Evolutionary conservation across 1,140 invertebrate genomes (phyloP), one percentile per base, ranked within the genome.

Genomic region (Drosophila lowei): DNA sequence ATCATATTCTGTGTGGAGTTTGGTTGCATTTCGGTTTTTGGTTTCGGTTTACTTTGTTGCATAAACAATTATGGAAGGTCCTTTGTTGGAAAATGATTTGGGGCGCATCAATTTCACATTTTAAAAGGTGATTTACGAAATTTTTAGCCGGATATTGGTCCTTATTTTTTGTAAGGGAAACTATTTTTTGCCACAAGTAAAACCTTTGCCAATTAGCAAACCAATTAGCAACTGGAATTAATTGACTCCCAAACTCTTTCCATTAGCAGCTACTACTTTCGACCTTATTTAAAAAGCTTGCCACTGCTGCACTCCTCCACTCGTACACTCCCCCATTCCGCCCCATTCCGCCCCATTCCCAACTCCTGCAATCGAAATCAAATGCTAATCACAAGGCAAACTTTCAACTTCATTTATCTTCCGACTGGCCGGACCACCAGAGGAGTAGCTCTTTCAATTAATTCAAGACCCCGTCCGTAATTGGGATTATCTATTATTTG

Each of bases 401-500:
- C 71, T 74, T 54, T 60, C 50, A 25, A 75, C 62, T 59, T 42
- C 43, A 74, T 75, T 75, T 60, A 56, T 67, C 44, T 28, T 30
- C 7, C 18, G 23, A 34, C 53, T 38, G 34, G 9, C 11, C 11
- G 3, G 11, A 0, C 9, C 34, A 38, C 9, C 11, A 11, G 34
- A 38, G 34, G 34, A 38, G 34, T 11, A 54, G 34, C 52, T 52
- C 68, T 65, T 66, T 66, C 62, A 59, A 74, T 74, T 75, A 74
- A 75, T 75, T 60, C 18, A 28, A 52, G 18, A 53, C 13, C 47
- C 13, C 8, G 50, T 9, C 16, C 28, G 25, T 55, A 60, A 75
- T 54, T 75, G 72, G 30, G 42, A 67, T 75, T 75, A 75, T 75
- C 72, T 64, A 56, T 55, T 75, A 54, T 60, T 59, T 56, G 71